Percentiles rank a stretch among this genome's conserved stretches.
phyloP scores from a whole-genome alignment of 2,797 vertebrate species.

The Mormyrus hasselquistii region DNA sequence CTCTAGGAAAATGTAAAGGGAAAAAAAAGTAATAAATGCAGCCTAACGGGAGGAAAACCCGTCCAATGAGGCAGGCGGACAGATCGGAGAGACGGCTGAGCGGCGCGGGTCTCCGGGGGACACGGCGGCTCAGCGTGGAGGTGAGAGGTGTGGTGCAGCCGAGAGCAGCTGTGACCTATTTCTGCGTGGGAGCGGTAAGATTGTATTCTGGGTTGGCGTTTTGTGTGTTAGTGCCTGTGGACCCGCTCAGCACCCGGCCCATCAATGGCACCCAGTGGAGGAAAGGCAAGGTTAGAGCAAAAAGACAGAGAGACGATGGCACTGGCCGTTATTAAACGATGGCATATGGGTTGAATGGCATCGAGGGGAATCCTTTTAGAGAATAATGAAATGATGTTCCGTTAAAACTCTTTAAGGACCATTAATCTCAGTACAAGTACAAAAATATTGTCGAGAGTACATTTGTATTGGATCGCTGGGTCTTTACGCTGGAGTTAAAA shows the following conservation, averaged over 20 bases:
- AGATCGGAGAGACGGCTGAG: background rate
- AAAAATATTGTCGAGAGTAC: background rate
- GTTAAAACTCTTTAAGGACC: background rate
- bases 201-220: constrained; percentile 20
- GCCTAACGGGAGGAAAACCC: background rate
- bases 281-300: background rate
- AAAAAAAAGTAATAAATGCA: background rate
- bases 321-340: background rate
- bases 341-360: constrained; percentile 4
- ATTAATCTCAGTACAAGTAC: background rate
- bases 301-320: background rate
- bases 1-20: background rate
- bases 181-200: constrained; percentile 45
- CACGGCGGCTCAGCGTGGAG: background rate
- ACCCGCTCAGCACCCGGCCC: constrained; percentile 12
- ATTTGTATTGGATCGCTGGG: background rate
- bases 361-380: constrained; percentile 10
- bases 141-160: background rate
- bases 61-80: background rate
- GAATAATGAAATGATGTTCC: background rate
- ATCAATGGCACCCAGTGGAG: background rate
- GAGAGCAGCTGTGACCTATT: constrained; percentile 64
- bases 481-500: background rate
- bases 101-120: background rate
- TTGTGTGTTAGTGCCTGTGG: constrained; percentile 24